Evolutionary conservation across 2,888 invertebrate species (phyloP).

Genomic region (Notodonta dromedarius): DNA sequence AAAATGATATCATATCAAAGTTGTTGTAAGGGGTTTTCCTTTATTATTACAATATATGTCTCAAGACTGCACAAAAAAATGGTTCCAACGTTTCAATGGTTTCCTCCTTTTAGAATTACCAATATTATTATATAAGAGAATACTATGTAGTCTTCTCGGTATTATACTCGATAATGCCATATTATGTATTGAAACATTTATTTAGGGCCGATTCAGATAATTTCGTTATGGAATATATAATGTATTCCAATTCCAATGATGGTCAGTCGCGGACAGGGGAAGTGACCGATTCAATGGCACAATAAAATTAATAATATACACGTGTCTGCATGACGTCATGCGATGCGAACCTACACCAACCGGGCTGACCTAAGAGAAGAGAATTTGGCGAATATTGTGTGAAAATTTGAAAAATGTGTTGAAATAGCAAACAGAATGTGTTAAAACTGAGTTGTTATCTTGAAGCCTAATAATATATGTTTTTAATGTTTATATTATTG

Average conservation of each 20-base stretch:
- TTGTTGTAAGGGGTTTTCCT: background rate
- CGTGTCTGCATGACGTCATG: slow-evolving; percentile 41
- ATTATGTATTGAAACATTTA: background rate
- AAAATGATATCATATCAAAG: background rate
- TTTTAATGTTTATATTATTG: too few relatives aligned
- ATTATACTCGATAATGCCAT: too few relatives aligned
- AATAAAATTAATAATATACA: slow-evolving; percentile 40
- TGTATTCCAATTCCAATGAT: slow-evolving; percentile 16
- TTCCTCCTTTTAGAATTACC: background rate
- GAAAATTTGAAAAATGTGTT: too few relatives aligned
- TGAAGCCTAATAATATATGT: too few relatives aligned
- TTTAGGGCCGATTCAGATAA: background rate
- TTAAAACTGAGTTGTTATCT: too few relatives aligned
- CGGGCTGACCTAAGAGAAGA: background rate
- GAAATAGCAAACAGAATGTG: too few relatives aligned
- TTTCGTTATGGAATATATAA: background rate
- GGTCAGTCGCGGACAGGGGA: slow-evolving; percentile 35
- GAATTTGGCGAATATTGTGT: background rate
- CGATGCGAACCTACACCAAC: slow-evolving; percentile 3
- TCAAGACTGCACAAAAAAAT: background rate
- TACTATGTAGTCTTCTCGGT: too few relatives aligned
- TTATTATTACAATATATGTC: background rate
- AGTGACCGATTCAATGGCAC: slow-evolving; percentile 39
- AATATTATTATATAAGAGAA: too few relatives aligned
- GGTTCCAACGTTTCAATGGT: background rate